A percentile compares a stretch with the other conserved stretches of the same genome.
phyloP scores from a whole-genome alignment of 2,888 invertebrate genomes.

The Drosophila colorata region DNA sequence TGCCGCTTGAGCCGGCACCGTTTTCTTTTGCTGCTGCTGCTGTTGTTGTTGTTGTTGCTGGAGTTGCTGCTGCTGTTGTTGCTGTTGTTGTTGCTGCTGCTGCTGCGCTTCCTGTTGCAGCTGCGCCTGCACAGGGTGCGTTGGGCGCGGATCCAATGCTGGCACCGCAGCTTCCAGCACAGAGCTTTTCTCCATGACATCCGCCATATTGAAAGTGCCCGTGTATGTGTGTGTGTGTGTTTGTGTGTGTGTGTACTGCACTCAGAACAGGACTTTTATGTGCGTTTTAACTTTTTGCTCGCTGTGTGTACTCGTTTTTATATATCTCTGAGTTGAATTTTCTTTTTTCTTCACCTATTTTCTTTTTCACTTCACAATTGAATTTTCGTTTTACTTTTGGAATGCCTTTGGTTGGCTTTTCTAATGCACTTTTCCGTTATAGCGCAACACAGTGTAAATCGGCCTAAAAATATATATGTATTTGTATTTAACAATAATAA shows the following conservation, averaged over 20 bases:
- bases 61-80: slow-evolving; percentile 31
- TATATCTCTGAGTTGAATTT: slow-evolving; percentile 23
- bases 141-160: slow-evolving; percentile 60
- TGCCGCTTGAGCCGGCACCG: slow-evolving; percentile 53
- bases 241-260: slow-evolving; percentile 59
- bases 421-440: slow-evolving; percentile 28
- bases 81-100: slow-evolving; percentile 47
- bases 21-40: slow-evolving; percentile 54
- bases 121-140: slow-evolving; percentile 39
- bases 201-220: slow-evolving; percentile 81
- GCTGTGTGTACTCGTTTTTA: slow-evolving; percentile 57
- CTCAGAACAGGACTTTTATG: slow-evolving; percentile 61
- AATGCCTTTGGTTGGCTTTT: slow-evolving; percentile 53
- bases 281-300: slow-evolving; percentile 57
- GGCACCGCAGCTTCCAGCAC: slow-evolving; percentile 78
- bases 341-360: slow-evolving; percentile 27
- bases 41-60: slow-evolving; percentile 51
- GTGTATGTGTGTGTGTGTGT: slow-evolving; percentile 34
- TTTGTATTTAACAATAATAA: slow-evolving; percentile 41
- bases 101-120: slow-evolving; percentile 61
- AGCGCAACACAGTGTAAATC: slow-evolving; percentile 29
- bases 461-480: slow-evolving; percentile 26
- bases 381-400: slow-evolving; percentile 39
- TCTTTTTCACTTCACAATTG: slow-evolving; percentile 38
- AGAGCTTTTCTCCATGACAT: slow-evolving; percentile 84